These are phyloP conservation scores for Leucopternis melanops DNA, from an alignment of 2,113 vertebrate genomes.

Conservation along the genomic window DNA sequence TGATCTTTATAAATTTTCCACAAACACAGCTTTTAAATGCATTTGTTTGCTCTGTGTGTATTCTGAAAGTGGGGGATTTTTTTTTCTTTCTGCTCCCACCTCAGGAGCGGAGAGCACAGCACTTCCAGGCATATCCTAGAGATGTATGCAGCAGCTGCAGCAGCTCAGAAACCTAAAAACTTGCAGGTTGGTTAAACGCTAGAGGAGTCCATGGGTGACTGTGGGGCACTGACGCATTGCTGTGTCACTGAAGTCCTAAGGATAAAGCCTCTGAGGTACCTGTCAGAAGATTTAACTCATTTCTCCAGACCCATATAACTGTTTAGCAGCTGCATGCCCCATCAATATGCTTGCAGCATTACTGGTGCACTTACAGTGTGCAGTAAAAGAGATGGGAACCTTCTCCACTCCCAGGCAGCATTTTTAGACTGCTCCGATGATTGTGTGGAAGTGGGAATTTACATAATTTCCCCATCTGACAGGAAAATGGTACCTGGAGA, in stretches of 20 bases:
- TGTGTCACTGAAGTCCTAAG: not conserved
- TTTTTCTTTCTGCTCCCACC: not conserved
- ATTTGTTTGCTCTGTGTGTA: not conserved
- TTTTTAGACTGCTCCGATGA: not conserved
- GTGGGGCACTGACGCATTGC: not conserved
- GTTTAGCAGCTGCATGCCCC: not conserved
- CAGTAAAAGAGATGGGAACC: not conserved
- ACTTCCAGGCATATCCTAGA: not conserved
- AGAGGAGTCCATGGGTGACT: not conserved
- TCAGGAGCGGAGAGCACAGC: not conserved
- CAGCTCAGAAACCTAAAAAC: not conserved
- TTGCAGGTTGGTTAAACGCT: not conserved
- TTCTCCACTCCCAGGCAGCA: not conserved
- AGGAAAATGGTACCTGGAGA: not conserved
- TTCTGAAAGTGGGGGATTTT: not conserved
- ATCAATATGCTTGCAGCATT: not conserved
- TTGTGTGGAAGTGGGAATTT: not conserved
- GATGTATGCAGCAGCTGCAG: accelerated
- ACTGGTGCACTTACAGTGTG: not conserved
- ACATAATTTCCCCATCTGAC: not conserved
- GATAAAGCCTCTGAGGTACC: not conserved
- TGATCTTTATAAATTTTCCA: not conserved
- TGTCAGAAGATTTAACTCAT: not conserved
- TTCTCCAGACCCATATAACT: not conserved
- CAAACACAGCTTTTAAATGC: not conserved